Conservation (phyloP, 2,797 vertebrate species). For the Limnodromus scolopaceus region DNA sequence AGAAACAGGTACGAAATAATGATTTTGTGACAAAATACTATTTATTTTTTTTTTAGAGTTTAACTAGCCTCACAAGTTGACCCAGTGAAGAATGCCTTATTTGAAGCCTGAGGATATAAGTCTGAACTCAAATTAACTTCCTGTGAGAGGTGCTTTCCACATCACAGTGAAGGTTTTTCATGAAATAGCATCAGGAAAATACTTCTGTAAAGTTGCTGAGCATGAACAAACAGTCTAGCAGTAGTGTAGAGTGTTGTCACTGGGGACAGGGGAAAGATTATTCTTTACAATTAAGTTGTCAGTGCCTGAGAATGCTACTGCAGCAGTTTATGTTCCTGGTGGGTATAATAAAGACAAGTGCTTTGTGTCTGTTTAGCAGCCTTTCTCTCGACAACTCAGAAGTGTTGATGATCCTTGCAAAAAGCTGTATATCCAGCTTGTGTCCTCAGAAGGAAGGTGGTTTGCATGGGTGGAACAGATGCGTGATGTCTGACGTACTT, state of each 20-base stretch:
- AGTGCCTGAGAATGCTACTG: neutral
- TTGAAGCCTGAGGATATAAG: neutral
- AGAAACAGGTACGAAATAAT: constrained; percentile 87
- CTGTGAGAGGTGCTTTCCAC: neutral
- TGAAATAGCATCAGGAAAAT: neutral
- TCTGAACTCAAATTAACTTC: neutral
- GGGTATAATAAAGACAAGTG: neutral
- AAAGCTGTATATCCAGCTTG: neutral
- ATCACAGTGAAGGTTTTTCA: neutral
- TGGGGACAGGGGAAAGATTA: neutral
- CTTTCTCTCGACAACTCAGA: neutral
- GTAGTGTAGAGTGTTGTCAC: neutral
- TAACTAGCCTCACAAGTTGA: neutral
- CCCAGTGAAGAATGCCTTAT: neutral
- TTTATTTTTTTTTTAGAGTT: neutral
- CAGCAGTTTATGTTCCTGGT: neutral
- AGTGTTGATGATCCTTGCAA: neutral
- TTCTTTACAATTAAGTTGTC: neutral
- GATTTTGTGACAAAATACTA: neutral
- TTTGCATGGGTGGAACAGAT: neutral
- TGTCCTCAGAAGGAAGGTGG: neutral
- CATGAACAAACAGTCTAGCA: neutral
- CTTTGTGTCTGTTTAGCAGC: neutral
- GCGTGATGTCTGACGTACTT: neutral
- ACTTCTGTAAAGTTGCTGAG: neutral